Percentiles rank a stretch among this genome's conserved stretches.
Conservation (phyloP, 2,888 invertebrate genomes). For the Dryococelus australis region DNA sequence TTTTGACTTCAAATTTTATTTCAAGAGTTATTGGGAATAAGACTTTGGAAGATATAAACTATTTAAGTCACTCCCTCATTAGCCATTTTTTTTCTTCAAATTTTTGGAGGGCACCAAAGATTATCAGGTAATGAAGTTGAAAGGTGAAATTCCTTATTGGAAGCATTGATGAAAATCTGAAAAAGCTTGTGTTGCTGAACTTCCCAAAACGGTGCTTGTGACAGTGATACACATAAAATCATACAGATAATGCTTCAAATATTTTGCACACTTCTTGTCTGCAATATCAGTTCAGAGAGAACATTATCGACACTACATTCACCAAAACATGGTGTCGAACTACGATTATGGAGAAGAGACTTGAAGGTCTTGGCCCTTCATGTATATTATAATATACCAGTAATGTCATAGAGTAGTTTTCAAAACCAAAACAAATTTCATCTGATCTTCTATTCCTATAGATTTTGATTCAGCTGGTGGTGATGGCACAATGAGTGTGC, state of each 20-base stretch:
- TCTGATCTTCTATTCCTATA: neutral
- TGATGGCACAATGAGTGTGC: neutral
- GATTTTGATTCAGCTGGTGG: neutral
- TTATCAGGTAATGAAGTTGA: neutral
- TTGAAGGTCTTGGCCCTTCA: neutral
- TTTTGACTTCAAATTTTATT: neutral
- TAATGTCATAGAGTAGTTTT: neutral
- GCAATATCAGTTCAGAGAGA: slow-evolving; percentile 18
- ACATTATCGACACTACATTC: neutral
- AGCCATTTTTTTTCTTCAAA: too few species aligned
- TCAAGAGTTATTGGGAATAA: neutral
- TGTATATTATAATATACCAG: neutral
- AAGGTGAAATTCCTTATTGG: slow-evolving; percentile 12
- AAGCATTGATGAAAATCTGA: neutral
- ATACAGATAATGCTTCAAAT: neutral
- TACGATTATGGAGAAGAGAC: neutral
- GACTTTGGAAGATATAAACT: neutral
- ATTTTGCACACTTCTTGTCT: neutral
- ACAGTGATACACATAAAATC: neutral
- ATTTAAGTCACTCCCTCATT: neutral
- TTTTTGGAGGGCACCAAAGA: neutral
- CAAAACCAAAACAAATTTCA: neutral
- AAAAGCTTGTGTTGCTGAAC: neutral
- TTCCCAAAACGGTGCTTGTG: neutral
- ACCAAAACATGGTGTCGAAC: slow-evolving; percentile 6